Base-by-base conservation (phyloP, 2,888 invertebrate genomes). In the Troides helena region DNA sequence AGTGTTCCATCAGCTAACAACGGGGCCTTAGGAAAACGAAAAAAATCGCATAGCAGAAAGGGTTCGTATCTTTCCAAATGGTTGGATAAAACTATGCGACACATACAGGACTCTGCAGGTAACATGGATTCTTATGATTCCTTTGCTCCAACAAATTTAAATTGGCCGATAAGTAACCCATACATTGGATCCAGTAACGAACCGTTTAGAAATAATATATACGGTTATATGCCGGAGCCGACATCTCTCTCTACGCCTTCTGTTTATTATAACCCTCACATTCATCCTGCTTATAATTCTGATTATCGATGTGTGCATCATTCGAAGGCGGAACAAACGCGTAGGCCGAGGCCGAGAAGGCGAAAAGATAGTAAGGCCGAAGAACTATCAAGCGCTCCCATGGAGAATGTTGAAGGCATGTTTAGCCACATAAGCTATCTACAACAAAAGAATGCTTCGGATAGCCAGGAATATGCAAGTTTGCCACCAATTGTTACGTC, bases 401-500 rank as follows among this genome's bases (percentile, higher is more conserved):
- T 81, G 67, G 78, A 74, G 17, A 79, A 83, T 18, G 73, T 81
- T 18, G 85, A 82, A 62, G 76, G 80, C 62, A 77, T 75, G 43
- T 69, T 75, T 46, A 79, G 72, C 66, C 77, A 80, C 71, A 73
- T 76, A n/a, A 85, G 81, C 74, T 90, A 88, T 69, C 79, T 88
- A 53, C 89, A 89, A 79, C 86, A 87, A 85, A 92, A 89, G 83
- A 86, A 84, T 76, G 85, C 85, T 71, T 80, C 83, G 36, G 92
- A 91, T 62, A 90, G 85, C 72, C 89, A 91, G 73, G 94, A 94
- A 75, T 94, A 92, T 77, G 93, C 96, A 62, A 96, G 96, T 81
- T 84, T 96, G 72, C 96, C 96, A 39, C 95, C 96, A 0, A 94
- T 94, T 70, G 95, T 95, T 62, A 94, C 95, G 8, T 92, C 92